These are phyloP conservation scores for Aquatica leii DNA, from an alignment of 2,888 invertebrate species.

Conservation along the genomic window DNA sequence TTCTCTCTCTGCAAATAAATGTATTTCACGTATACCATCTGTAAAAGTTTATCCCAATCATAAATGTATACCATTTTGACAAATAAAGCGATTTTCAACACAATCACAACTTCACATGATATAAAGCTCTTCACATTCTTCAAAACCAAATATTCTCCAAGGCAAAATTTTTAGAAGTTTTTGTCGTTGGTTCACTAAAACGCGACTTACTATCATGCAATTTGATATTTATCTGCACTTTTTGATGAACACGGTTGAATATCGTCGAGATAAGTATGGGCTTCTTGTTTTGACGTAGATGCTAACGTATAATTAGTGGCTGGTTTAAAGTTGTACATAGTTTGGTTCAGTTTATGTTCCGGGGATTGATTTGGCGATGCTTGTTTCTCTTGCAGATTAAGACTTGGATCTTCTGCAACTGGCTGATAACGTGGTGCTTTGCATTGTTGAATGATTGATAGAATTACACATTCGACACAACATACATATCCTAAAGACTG, in stretches of 20 bases:
- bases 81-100: constrained; percentile 13
- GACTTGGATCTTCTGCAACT: constrained; percentile 70
- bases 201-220: constrained; percentile 56
- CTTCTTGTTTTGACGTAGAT: constrained; percentile 64
- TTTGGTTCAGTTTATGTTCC: constrained; percentile 57
- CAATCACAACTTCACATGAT: constrained; percentile 22
- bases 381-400: constrained; percentile 62
- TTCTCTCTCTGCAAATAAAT: constrained; percentile 14
- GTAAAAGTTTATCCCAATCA: constrained; percentile 27
- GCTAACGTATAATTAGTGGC: constrained; percentile 55
- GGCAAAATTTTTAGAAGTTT: constrained; percentile 29
- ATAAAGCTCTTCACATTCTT: constrained; percentile 12
- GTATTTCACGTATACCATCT: constrained; percentile 37
- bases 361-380: constrained; percentile 54
- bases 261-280: constrained; percentile 58
- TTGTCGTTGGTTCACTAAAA: constrained; percentile 26
- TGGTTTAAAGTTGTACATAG: constrained; percentile 60
- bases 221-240: constrained; percentile 56
- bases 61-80: no score
- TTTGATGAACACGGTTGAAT: constrained; percentile 63
- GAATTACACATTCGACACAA: constrained; percentile 67
- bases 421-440: constrained; percentile 67
- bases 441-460: constrained; percentile 68
- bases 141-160: constrained; percentile 9
- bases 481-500: constrained; percentile 71